Conservation (phyloP, 2,888 invertebrate genomes). For the Linnaemya tessellans region DNA sequence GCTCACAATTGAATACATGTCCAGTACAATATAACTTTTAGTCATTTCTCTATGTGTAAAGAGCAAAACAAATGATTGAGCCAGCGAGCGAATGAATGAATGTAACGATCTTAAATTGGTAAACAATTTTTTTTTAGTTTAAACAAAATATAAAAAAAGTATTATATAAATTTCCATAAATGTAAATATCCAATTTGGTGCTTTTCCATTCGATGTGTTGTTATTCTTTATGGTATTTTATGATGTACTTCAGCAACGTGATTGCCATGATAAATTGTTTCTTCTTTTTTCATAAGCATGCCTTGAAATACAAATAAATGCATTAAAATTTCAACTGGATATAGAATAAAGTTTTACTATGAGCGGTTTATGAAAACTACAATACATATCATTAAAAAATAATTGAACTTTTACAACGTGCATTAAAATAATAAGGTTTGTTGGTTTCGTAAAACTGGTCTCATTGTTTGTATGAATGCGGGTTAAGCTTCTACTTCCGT, state of each 20-base stretch:
- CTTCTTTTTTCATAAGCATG: neutral
- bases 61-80: conserved; percentile 4
- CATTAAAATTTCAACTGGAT: neutral
- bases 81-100: neutral
- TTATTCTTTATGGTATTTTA: conserved; percentile 29
- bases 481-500: conserved; percentile 6
- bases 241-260: conserved; percentile 53
- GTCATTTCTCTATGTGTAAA: neutral
- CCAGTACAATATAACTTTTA: neutral
- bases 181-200: conserved; percentile 16
- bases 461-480: neutral
- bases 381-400: neutral
- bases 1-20: too few relatives aligned
- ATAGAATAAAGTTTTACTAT: neutral
- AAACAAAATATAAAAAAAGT: conserved; percentile 3
- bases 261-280: conserved; percentile 44
- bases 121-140: conserved; percentile 5
- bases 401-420: neutral
- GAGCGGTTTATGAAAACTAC: neutral
- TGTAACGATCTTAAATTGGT: conserved; percentile 31
- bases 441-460: neutral
- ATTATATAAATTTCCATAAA: conserved; percentile 32
- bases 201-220: conserved; percentile 13
- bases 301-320: conserved; percentile 15
- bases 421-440: neutral